These are phyloP conservation scores for Tenualosa thibaudeaui DNA, from an alignment of 2,797 vertebrate genomes.

Conservation along the genomic window DNA sequence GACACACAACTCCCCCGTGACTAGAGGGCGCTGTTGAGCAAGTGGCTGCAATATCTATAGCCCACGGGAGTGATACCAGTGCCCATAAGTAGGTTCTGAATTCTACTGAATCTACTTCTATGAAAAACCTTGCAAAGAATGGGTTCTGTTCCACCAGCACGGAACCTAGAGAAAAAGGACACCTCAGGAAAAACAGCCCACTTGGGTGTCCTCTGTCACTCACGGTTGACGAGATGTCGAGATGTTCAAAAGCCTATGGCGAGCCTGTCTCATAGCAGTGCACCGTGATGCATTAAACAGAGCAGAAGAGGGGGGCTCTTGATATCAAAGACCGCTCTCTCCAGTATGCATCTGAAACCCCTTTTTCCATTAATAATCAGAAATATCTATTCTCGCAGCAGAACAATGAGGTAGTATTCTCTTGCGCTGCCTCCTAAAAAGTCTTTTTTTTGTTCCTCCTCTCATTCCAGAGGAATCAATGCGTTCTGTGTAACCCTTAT, in stretches of 20 bases:
- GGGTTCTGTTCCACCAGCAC: too few relatives aligned
- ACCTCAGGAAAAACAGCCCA: background rate
- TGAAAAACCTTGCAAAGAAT: too few relatives aligned
- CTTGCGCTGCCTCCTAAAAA: background rate
- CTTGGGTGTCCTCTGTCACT: background rate
- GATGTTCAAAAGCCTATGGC: background rate
- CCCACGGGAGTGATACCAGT: too few relatives aligned
- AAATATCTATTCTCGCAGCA: conserved; percentile 4
- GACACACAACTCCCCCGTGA: too few relatives aligned
- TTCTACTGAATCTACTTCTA: too few relatives aligned
- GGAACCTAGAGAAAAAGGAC: background rate
- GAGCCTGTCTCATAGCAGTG: background rate
- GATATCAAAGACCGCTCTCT: background rate
- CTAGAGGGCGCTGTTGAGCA: too few relatives aligned
- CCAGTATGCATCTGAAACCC: background rate
- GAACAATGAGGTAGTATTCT: conserved; percentile 18
- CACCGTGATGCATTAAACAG: background rate
- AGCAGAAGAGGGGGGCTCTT: background rate
- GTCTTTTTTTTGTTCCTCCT: background rate
- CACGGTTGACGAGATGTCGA: background rate
- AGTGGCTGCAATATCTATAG: too few relatives aligned
- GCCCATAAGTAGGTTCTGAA: too few relatives aligned
- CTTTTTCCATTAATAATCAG: background rate
- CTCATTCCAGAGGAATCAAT: conserved; percentile 5
- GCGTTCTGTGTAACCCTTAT: conserved; percentile 19